A percentile compares a stretch with the other conserved stretches of the same genome.
phyloP scores from a whole-genome alignment of 2,888 invertebrate genomes.

The Epirrhoe tristata region DNA sequence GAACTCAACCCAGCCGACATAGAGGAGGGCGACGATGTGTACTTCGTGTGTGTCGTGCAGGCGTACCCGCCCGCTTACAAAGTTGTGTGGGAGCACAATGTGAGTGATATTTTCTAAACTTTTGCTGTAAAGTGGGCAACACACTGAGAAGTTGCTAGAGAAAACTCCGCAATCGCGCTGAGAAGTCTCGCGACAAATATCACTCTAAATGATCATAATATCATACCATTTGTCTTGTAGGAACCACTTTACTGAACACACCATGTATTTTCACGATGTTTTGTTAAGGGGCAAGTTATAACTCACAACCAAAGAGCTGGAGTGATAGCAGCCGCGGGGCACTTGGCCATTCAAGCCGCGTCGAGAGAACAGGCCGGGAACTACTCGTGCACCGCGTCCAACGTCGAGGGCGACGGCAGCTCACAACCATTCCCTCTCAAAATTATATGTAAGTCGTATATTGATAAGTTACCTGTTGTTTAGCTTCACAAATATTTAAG shows the following conservation, averaged over 20 bases:
- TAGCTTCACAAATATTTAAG: neutral
- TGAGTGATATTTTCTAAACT: conserved; percentile 58
- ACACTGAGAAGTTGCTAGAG: conserved; percentile 26
- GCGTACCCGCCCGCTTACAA: conserved; percentile 84
- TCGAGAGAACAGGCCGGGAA: conserved; percentile 93
- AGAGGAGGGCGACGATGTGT: conserved; percentile 81
- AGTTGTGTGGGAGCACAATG: conserved; percentile 83
- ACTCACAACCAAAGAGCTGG: conserved; percentile 94
- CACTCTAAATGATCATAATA: neutral
- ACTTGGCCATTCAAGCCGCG: conserved; percentile 92
- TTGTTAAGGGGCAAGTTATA: conserved; percentile 90
- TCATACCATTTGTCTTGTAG: neutral
- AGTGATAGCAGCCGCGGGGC: conserved; percentile 94
- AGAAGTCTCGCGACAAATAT: conserved; percentile 24
- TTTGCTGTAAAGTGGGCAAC: conserved; percentile 24
- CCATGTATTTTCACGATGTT: conserved; percentile 4
- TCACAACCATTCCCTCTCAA: conserved; percentile 92
- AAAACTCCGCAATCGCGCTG: conserved; percentile 27
- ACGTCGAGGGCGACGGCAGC: conserved; percentile 95
- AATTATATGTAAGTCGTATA: conserved; percentile 93
- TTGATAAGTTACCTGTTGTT: neutral
- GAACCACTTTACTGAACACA: neutral
- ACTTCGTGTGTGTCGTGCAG: conserved; percentile 78
- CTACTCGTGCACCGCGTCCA: conserved; percentile 95
- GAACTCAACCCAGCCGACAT: conserved; percentile 80